A percentile compares a stretch with the other conserved stretches of the same genome.
Evolutionary conservation across 2,113 vertebrate genomes (phyloP).

Genomic region (Mirza zaza): DNA sequence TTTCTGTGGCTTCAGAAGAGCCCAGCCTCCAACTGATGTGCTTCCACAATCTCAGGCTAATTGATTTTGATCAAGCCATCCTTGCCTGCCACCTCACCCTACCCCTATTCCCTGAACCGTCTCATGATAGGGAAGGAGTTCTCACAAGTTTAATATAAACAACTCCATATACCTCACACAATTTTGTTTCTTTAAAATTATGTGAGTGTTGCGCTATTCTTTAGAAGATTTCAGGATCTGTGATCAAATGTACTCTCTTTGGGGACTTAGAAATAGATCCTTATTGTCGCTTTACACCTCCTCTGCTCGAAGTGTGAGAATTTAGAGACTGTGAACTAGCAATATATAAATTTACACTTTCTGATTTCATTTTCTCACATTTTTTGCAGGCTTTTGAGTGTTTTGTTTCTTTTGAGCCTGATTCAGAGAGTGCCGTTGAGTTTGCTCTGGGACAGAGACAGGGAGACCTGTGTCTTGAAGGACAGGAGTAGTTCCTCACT

Average conservation of each 20-base stretch:
- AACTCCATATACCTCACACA: not conserved
- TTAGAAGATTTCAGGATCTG: not conserved
- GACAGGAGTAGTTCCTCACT: not conserved
- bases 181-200: not conserved
- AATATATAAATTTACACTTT: not conserved
- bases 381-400: not conserved
- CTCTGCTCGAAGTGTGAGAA: not conserved
- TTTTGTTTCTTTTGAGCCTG: not conserved
- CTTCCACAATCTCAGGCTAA: not conserved
- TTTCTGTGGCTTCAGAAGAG: not conserved
- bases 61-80: not conserved
- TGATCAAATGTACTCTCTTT: not conserved
- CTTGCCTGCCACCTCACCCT: not conserved
- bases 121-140: not conserved
- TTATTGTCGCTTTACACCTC: not conserved
- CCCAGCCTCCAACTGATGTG: fast-evolving
- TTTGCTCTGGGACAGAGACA: not conserved
- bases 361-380: not conserved
- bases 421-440: not conserved
- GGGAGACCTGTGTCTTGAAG: not conserved
- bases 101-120: not conserved
- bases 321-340: not conserved
- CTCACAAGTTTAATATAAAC: not conserved
- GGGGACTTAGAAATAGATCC: not conserved
- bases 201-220: not conserved